A percentile compares a stretch with the other conserved stretches of the same genome.
Conservation (phyloP, 2,888 invertebrate species). For the Onchidella celtica region DNA sequence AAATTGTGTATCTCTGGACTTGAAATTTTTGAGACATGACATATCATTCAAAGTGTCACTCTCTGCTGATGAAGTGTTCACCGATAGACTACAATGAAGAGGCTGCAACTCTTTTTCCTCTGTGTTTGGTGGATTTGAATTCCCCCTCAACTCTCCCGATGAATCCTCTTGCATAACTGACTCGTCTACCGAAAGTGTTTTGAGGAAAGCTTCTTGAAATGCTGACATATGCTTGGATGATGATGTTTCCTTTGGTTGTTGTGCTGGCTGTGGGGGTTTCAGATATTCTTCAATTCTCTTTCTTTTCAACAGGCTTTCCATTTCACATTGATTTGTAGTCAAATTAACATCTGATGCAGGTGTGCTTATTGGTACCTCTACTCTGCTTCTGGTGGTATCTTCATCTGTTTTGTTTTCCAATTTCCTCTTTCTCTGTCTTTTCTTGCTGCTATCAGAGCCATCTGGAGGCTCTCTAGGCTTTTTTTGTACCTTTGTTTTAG, state of each 20-base stretch:
- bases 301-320: background rate
- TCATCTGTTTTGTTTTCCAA: background rate
- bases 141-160: no score
- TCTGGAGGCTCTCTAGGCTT: conserved; percentile 18
- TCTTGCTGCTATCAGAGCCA: conserved; percentile 31
- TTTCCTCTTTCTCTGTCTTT: conserved; percentile 51
- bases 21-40: no score
- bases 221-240: conserved; percentile 13
- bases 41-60: no score
- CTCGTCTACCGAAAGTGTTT: conserved; percentile 2
- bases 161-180: background rate
- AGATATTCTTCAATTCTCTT: conserved; percentile 33
- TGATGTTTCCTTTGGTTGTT: background rate
- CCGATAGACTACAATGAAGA: no score
- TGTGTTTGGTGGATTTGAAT: no score
- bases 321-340: no score
- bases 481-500: conserved; percentile 27
- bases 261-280: conserved; percentile 10
- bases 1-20: no score
- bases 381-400: no score
- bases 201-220: conserved; percentile 41
- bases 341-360: no score
- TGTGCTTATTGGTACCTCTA: no score
- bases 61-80: no score
- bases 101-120: no score